Conservation (phyloP, 2,113 vertebrate genomes). For the Hippolais icterina region DNA sequence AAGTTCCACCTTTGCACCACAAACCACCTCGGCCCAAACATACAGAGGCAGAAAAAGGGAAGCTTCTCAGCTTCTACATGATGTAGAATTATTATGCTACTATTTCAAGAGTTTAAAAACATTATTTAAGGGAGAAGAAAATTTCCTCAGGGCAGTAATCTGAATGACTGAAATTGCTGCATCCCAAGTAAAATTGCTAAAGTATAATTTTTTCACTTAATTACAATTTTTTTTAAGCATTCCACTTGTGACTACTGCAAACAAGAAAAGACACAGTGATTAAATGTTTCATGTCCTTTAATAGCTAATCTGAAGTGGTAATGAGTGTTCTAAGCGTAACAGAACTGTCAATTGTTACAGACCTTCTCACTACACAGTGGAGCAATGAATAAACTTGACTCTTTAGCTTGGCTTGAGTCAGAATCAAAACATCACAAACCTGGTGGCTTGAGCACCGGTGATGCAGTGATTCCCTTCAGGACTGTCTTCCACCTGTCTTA, state of each 20-base stretch:
- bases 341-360: not conserved
- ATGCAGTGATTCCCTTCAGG: not conserved
- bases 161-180: not conserved
- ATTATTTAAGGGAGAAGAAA: not conserved
- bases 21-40: too few species aligned
- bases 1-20: not conserved
- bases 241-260: not conserved
- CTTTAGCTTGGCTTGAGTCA: not conserved
- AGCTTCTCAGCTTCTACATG: not conserved
- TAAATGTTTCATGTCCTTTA: constrained; percentile 43
- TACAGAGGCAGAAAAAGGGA: not conserved
- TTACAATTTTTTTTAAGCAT: not conserved
- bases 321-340: not conserved
- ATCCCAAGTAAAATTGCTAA: not conserved
- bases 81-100: not conserved
- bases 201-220: constrained; percentile 2
- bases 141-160: not conserved
- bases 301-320: constrained; percentile 29
- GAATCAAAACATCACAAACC: not conserved
- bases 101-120: not conserved
- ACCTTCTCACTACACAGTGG: not conserved
- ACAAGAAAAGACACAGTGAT: constrained; percentile 11
- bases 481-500: not conserved
- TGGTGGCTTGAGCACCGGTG: rapidly evolving
- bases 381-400: not conserved